Conservation (phyloP, 1,140 invertebrate species). For the Magallana angulata region DNA sequence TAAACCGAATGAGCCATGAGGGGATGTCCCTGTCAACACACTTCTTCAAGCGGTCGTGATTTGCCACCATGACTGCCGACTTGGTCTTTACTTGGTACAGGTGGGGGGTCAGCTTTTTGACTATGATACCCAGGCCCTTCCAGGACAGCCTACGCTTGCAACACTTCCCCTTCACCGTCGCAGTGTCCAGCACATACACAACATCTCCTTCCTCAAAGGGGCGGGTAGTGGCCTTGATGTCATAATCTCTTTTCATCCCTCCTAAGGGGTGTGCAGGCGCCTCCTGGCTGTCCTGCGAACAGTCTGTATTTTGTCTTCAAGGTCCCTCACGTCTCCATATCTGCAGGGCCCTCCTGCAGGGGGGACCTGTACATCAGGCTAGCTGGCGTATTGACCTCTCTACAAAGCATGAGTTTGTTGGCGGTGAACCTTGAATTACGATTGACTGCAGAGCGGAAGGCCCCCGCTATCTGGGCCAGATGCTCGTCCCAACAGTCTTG, state of each 20-base stretch:
- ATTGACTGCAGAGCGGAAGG: background rate
- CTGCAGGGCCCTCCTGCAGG: background rate
- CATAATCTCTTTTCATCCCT: conserved; percentile 2
- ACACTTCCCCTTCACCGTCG: conserved; percentile 23
- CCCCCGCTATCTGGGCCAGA: background rate
- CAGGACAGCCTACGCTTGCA: background rate
- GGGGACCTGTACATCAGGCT: background rate
- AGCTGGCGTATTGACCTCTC: conserved; percentile 26
- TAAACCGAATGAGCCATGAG: no score
- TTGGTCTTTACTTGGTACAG: background rate
- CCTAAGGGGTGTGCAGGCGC: background rate
- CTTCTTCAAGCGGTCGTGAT: no score
- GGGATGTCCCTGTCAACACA: no score
- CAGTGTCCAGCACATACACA: conserved; percentile 35
- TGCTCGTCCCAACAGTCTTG: background rate
- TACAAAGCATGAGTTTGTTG: conserved; percentile 37
- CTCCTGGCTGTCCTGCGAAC: background rate
- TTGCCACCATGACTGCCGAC: background rate
- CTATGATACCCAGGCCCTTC: conserved; percentile 22
- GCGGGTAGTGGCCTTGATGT: background rate
- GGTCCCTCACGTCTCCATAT: background rate
- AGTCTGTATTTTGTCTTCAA: background rate
- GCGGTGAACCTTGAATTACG: background rate
- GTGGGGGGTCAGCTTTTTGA: conserved; percentile 7
- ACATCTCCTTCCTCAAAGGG: conserved; percentile 31